A percentile compares a stretch with the other conserved stretches of the same genome.
Evolutionary conservation across 2,888 invertebrate species (phyloP).

Genomic region (Hypselothyrea guttata): DNA sequence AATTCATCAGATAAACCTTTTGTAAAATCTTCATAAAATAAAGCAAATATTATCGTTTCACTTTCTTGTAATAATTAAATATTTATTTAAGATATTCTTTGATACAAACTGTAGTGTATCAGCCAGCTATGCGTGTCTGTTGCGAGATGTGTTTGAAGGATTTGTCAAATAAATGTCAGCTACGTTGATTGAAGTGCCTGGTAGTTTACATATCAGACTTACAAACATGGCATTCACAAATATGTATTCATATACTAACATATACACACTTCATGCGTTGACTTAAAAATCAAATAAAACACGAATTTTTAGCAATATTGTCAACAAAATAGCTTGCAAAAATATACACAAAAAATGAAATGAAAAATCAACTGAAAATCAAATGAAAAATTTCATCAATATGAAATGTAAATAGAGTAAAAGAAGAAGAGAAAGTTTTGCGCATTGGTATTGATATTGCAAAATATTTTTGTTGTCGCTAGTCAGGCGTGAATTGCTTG

Average conservation of each 20-base stretch:
- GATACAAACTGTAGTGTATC: too few relatives aligned
- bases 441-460: conserved; percentile 11
- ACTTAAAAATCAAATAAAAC: conserved; percentile 11
- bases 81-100: too few relatives aligned
- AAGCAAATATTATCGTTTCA: too few relatives aligned
- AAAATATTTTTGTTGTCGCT: conserved; percentile 10
- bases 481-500: conserved; percentile 41
- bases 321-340: conserved; percentile 21
- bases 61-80: too few relatives aligned
- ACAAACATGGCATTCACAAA: conserved; percentile 3
- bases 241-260: conserved; percentile 3
- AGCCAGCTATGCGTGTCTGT: neutral
- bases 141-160: conserved; percentile 46
- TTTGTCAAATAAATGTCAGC: conserved; percentile 50
- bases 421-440: too few relatives aligned
- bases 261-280: conserved; percentile 4
- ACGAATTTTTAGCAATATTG: conserved; percentile 28
- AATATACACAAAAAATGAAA: too few relatives aligned
- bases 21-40: too few relatives aligned
- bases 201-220: conserved; percentile 29
- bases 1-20: too few relatives aligned
- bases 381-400: conserved; percentile 57
- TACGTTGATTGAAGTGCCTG: conserved; percentile 57
- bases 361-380: too few relatives aligned
- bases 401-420: conserved; percentile 26